A percentile compares a stretch with the other conserved stretches of the same genome.
These are phyloP conservation scores for Temnothorax nylanderi DNA, from an alignment of 1,140 invertebrate species.

Conservation along the genomic window DNA sequence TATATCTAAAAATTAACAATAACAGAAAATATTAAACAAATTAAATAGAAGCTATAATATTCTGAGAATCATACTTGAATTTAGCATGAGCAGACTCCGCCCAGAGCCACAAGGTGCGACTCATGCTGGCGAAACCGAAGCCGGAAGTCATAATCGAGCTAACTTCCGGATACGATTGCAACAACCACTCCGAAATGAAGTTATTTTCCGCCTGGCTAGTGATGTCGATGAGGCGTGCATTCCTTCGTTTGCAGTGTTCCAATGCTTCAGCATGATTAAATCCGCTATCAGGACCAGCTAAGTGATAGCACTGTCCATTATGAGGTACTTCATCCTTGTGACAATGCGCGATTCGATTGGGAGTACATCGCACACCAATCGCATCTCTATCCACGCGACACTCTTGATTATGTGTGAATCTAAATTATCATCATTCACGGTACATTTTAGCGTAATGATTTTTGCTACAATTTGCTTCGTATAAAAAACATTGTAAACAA, in stretches of 20 bases:
- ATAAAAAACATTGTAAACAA: background rate
- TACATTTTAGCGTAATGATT: background rate
- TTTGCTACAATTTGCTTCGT: background rate
- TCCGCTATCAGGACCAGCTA: constrained; percentile 78
- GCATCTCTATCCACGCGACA: constrained; percentile 82
- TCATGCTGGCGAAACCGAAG: constrained; percentile 84
- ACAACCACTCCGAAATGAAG: constrained; percentile 87
- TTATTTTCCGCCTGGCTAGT: constrained; percentile 87
- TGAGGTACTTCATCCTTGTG: constrained; percentile 83
- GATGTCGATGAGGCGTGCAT: constrained; percentile 86
- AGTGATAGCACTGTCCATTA: constrained; percentile 84
- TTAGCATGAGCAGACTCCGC: constrained; percentile 82
- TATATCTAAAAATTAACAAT: background rate
- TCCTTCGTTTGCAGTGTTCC: constrained; percentile 81
- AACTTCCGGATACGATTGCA: constrained; percentile 81
- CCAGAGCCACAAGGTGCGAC: constrained; percentile 86
- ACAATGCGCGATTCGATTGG: constrained; percentile 85
- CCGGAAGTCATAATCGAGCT: constrained; percentile 86
- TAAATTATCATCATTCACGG: constrained; percentile 37
- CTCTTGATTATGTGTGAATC: constrained; percentile 78
- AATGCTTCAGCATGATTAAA: constrained; percentile 85
- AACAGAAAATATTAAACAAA: background rate
- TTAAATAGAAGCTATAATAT: background rate
- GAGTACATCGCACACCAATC: constrained; percentile 83
- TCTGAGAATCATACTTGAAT: constrained; percentile 77